phyloP scores from a whole-genome alignment of 53 echinoderm and acorn worm species.

The Mesocentrotus franciscanus region DNA sequence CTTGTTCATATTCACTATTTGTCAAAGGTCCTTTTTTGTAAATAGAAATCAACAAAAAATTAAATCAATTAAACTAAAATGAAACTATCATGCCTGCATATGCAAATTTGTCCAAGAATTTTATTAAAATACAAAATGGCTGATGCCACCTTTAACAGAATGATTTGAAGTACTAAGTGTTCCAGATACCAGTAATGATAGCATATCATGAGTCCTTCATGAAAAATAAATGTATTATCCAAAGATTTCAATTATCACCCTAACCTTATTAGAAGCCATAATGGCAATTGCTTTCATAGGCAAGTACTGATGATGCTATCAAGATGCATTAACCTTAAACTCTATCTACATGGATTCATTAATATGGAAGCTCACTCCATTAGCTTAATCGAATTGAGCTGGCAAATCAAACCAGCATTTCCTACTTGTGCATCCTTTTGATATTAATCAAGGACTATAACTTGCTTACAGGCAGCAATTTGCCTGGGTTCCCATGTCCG shows the following conservation, averaged over 20 bases:
- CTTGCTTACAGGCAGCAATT: not conserved
- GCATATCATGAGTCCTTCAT: not conserved
- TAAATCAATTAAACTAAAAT: not conserved
- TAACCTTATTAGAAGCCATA: not conserved
- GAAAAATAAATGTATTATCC: not conserved
- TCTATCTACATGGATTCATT: not conserved
- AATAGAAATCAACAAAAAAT: not conserved
- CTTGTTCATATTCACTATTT: too few species aligned
- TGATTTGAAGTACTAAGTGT: not conserved
- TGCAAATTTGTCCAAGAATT: too few species aligned
- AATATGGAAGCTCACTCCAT: not conserved
- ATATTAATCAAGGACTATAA: constrained; percentile 5
- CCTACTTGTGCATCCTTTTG: not conserved
- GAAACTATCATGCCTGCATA: not conserved
- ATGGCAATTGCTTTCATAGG: not conserved
- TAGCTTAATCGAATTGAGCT: constrained; percentile 22
- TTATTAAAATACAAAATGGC: not conserved
- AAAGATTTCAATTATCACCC: not conserved
- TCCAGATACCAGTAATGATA: not conserved
- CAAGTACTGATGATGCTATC: not conserved
- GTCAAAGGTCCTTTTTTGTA: too few species aligned
- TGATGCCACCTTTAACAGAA: not conserved
- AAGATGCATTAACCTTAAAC: not conserved
- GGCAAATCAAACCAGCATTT: not conserved
- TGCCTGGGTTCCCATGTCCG: not conserved